These are phyloP conservation scores for Numida meleagris DNA, from an alignment of 2,113 vertebrate species.

Conservation along the genomic window DNA sequence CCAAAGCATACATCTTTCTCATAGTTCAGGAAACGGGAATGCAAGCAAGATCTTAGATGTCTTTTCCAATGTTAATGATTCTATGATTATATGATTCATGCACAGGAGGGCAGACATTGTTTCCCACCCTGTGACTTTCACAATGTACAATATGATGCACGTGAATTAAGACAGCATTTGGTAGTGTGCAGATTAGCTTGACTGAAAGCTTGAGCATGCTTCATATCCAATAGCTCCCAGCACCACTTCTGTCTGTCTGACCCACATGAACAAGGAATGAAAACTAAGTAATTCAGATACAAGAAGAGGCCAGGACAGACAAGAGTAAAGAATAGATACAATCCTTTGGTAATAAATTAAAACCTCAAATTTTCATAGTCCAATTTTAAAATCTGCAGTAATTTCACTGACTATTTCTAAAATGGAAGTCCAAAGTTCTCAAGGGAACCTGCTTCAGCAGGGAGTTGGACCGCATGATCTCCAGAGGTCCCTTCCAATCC, in stretches of 20 bases:
- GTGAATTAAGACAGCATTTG: background rate
- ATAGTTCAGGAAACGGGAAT: no score
- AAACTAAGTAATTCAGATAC: background rate
- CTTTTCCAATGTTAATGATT: no score
- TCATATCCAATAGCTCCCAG: background rate
- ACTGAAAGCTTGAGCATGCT: background rate
- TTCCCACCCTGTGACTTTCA: background rate
- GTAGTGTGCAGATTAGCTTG: background rate
- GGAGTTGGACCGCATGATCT: no score
- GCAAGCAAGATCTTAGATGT: no score
- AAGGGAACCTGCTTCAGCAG: no score
- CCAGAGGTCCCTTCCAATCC: no score
- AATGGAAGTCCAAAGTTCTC: background rate
- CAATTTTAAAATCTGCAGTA: background rate
- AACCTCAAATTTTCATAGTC: background rate
- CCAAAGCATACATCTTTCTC: no score
- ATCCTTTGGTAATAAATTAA: background rate
- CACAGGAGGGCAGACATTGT: background rate
- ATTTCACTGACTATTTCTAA: background rate
- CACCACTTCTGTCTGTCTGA: background rate
- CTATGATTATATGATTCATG: no score
- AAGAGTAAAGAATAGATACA: background rate
- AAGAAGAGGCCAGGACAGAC: background rate
- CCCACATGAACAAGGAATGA: background rate
- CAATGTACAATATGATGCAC: rapidly evolving